Percentiles rank a stretch among this genome's conserved stretches.
Conservation (phyloP, 2,113 vertebrate species). For the Gallinago paraguaiae region DNA sequence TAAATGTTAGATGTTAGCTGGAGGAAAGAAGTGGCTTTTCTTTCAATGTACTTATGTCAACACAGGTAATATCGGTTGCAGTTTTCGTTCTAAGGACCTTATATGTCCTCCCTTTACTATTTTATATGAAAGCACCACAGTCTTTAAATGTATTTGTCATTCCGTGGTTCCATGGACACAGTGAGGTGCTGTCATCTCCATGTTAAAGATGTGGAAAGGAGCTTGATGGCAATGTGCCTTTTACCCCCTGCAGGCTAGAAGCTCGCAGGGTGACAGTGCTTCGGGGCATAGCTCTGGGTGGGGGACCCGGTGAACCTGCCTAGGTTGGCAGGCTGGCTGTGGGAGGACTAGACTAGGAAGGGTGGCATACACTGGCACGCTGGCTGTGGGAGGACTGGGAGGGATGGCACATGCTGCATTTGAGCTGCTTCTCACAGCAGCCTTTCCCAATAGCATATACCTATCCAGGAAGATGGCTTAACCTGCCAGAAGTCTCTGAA, state of each 20-base stretch:
- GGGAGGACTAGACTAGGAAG: neutral
- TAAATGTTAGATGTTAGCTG: neutral
- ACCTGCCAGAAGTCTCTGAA: neutral
- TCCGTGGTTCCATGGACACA: neutral
- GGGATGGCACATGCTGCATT: neutral
- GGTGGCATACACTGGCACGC: neutral
- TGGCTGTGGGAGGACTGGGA: neutral
- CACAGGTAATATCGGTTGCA: neutral
- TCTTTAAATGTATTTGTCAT: neutral
- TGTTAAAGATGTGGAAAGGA: neutral
- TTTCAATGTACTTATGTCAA: neutral
- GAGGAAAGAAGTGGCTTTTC: neutral
- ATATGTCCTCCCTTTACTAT: neutral
- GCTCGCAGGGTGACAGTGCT: neutral
- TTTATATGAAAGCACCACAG: neutral
- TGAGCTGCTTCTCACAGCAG: accelerated
- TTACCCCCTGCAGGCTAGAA: neutral
- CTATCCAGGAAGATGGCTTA: neutral
- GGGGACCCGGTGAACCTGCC: neutral
- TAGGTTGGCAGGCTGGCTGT: neutral
- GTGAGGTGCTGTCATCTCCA: neutral
- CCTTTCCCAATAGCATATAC: neutral
- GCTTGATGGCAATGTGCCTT: neutral
- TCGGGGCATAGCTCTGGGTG: neutral
- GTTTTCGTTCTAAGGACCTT: neutral